Evolutionary conservation across 2,888 invertebrate genomes (phyloP), one percentile per base, ranked within the genome.

Genomic region (Ochlodes sylvanus): DNA sequence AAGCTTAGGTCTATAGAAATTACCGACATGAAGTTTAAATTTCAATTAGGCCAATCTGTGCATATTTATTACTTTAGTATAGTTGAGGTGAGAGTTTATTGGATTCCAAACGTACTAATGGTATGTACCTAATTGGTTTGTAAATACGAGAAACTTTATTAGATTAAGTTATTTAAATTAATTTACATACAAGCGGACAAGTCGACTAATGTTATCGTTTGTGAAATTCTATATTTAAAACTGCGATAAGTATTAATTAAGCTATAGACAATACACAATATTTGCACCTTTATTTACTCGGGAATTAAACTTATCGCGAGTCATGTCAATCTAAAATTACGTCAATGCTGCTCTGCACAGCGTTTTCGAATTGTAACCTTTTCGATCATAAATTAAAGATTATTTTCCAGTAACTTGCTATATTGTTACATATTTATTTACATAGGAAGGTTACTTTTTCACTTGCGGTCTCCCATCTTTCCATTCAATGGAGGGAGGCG

Each of bases 221-320:
- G 7, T 15, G 44, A 38, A 58, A 54, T 38, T 56, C 63, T 63
- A 69, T 63, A 38, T 54, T 63, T 63, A 69, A 69, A 52, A 52
- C 50, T 47, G 27, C 17, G 32, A 58, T 57, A 58, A 69, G 17
- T 15, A 17, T 38, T 42, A 27, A 42, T 38, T 57, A 63, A 41
- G 60, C 21, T 32, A 54, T 55, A 50, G 42, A 41, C 50, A 63
- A 63, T 55, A 47, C 32, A 32, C 47, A 42, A 34, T 63, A 63
- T 63, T 66, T 66, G 65, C 58, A 15, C 27, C 34, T 27, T 1
- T 60, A 34, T 66, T 66, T 66, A 17, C 5, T 47, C 14, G 12
- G 52, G 65, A 52, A 66, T 66, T 50, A 60, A 58, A 58, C 17
- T 66, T 58, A 66, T 58, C 58, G 52, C 21, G 42, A 42, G n/a